Percentiles rank a stretch among this genome's conserved stretches.
These are phyloP conservation scores for Aphelenchoides besseyi DNA, from an alignment of 1,140 invertebrate species.

Conservation along the genomic window DNA sequence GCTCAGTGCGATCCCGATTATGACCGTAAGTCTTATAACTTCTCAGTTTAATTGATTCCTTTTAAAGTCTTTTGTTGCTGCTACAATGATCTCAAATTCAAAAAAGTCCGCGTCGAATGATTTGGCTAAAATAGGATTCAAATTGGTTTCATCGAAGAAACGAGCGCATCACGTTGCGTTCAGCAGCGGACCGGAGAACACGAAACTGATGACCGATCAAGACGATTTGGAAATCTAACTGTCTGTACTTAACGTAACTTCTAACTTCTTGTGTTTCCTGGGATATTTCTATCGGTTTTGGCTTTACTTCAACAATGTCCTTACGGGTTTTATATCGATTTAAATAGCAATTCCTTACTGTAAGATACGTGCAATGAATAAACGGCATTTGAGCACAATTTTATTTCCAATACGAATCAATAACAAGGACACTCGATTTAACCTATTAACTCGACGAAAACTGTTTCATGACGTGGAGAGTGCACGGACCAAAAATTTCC, in stretches of 20 bases:
- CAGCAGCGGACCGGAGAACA: not conserved
- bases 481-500: too few relatives aligned
- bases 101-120: not conserved
- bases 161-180: not conserved
- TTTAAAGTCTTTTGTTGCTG: conserved; percentile 18
- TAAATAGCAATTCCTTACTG: too few relatives aligned
- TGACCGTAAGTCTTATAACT: conserved; percentile 22
- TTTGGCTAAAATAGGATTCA: not conserved
- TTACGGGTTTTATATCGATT: not conserved
- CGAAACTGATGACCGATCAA: not conserved
- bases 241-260: not conserved
- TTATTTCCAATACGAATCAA: too few relatives aligned
- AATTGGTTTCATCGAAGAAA: not conserved
- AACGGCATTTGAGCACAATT: conserved; percentile 1
- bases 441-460: too few relatives aligned
- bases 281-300: not conserved
- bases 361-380: not conserved
- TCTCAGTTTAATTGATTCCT: not conserved
- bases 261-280: not conserved
- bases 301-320: not conserved
- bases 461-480: too few relatives aligned
- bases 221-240: not conserved
- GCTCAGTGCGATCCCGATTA: conserved; percentile 41
- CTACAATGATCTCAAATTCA: conserved; percentile 11
- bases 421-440: too few relatives aligned